phyloP scores from a whole-genome alignment of 2,888 invertebrate species.

The Cephus pulcher region DNA sequence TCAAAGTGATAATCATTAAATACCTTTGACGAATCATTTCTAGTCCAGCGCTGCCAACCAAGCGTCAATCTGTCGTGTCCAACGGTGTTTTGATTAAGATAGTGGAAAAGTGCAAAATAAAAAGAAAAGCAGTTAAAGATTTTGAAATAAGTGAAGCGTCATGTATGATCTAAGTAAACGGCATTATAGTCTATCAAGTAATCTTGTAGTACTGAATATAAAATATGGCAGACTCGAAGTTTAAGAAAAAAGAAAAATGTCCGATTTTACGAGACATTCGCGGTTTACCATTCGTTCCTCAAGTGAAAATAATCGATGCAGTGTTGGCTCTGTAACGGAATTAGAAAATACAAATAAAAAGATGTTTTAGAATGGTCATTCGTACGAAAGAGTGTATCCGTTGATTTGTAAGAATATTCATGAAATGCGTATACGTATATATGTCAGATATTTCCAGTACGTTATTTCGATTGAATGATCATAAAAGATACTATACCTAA shows the following conservation, averaged over 20 bases:
- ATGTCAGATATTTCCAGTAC: not conserved
- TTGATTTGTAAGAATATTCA: not conserved
- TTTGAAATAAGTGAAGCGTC: not conserved
- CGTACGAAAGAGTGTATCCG: not conserved
- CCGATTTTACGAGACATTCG: not conserved
- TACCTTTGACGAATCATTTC: not conserved
- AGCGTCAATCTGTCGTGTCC: not conserved
- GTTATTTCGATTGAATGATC: not conserved
- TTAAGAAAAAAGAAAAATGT: not conserved
- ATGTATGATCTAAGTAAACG: not conserved
- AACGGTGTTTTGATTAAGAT: not conserved
- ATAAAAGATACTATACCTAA: not conserved
- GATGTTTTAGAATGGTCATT: not conserved
- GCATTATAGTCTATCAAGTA: not conserved
- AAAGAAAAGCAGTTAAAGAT: not conserved
- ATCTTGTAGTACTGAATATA: too few relatives aligned
- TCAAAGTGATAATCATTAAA: not conserved
- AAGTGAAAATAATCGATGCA: not conserved
- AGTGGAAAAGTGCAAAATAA: not conserved
- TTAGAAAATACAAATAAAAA: not conserved
- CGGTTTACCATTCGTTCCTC: not conserved
- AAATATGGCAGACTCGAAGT: too few relatives aligned
- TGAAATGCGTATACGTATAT: not conserved
- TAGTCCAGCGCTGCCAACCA: not conserved
- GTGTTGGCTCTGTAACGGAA: not conserved